phyloP scores from a whole-genome alignment of 2,797 vertebrate genomes.

The Sebastes flavidus region DNA sequence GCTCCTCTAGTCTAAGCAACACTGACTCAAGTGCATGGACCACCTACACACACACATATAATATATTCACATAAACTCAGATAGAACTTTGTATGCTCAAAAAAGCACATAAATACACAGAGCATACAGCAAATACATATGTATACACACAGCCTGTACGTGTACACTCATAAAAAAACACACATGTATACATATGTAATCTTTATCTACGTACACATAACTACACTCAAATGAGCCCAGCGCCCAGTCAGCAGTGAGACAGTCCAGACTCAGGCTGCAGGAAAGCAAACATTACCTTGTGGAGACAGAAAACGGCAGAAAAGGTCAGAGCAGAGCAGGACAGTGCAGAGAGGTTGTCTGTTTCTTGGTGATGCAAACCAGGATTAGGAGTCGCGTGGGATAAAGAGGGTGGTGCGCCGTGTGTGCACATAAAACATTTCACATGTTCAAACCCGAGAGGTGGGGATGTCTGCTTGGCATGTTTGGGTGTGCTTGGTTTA shows the following conservation, averaged over 20 bases:
- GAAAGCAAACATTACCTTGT: constrained; percentile 69
- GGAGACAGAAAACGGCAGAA: constrained; percentile 41
- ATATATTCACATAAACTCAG: neutral
- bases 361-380: constrained; percentile 53
- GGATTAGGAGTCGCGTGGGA: constrained; percentile 15
- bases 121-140: neutral
- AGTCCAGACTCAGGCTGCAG: constrained; percentile 67
- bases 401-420: neutral
- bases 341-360: constrained; percentile 23
- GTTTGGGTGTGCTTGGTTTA: constrained; percentile 48
- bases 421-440: neutral
- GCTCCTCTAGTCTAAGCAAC: constrained; percentile 32
- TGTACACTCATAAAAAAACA: neutral
- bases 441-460: neutral
- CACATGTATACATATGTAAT: neutral
- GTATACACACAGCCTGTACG: neutral
- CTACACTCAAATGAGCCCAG: neutral
- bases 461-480: constrained; percentile 25
- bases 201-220: neutral
- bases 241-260: constrained; percentile 55
- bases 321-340: constrained; percentile 40
- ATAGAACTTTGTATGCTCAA: neutral
- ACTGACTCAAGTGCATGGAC: constrained; percentile 5
- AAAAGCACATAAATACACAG: neutral
- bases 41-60: constrained; percentile 23